These are phyloP conservation scores for Kryptolebias marmoratus DNA, from an alignment of 2,113 vertebrate genomes.

Conservation along the genomic window DNA sequence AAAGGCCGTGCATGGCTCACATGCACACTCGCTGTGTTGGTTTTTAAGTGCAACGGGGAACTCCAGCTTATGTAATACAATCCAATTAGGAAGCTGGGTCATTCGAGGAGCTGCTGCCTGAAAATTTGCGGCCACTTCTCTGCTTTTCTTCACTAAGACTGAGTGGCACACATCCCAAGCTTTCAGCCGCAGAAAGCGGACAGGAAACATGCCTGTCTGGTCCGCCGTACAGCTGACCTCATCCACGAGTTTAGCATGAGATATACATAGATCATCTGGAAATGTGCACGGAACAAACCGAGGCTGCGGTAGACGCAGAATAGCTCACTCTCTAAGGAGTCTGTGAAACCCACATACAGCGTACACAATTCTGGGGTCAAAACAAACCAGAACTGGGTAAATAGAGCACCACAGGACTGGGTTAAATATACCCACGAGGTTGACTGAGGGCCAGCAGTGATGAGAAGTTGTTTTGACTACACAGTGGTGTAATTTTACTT, in stretches of 20 bases:
- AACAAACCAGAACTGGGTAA: background rate
- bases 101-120: slow-evolving; percentile 39
- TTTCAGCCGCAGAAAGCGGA: slow-evolving; percentile 36
- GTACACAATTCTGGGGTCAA: background rate
- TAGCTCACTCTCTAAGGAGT: background rate
- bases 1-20: background rate
- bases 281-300: slow-evolving; percentile 39
- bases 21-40: slow-evolving; percentile 11
- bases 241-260: slow-evolving; percentile 25
- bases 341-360: background rate
- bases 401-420: background rate
- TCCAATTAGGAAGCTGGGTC: slow-evolving; percentile 55
- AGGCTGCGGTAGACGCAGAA: background rate
- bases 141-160: background rate
- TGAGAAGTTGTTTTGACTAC: background rate
- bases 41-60: slow-evolving; percentile 35
- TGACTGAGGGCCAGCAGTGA: slow-evolving; percentile 4
- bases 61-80: slow-evolving; percentile 41
- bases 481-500: background rate
- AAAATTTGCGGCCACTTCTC: slow-evolving; percentile 20
- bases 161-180: slow-evolving; percentile 34
- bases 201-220: slow-evolving; percentile 25
- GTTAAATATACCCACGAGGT: background rate
- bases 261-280: slow-evolving; percentile 59
- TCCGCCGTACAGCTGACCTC: slow-evolving; percentile 40